phyloP scores from a whole-genome alignment of 2,888 invertebrate species.

The Syrphus vitripennis region DNA sequence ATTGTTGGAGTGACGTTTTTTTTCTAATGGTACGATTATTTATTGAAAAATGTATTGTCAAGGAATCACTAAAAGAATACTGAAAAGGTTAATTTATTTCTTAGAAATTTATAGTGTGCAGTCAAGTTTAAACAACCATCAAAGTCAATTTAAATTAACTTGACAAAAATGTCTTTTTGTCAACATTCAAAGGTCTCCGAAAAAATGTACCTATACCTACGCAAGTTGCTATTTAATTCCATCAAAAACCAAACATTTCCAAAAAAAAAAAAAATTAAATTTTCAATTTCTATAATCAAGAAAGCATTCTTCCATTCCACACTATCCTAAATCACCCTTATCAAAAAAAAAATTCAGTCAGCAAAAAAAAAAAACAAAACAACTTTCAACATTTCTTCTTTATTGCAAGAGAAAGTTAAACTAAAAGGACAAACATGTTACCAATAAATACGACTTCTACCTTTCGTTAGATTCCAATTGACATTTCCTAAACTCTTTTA shows the following conservation, averaged over 20 bases:
- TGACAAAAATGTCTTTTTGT: not conserved
- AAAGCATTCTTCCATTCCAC: not conserved
- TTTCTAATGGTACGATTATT: too few relatives aligned
- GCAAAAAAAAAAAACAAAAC: conserved; percentile 3
- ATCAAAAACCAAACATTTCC: not conserved
- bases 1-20: too few relatives aligned
- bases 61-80: too few relatives aligned
- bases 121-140: not conserved
- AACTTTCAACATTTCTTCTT: conserved; percentile 5
- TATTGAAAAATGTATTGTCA: too few relatives aligned
- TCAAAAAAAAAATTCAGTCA: conserved; percentile 62
- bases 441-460: conserved; percentile 19
- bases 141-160: not conserved
- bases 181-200: not conserved
- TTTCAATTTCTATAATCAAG: conserved; percentile 11
- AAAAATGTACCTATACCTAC: not conserved
- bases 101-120: not conserved
- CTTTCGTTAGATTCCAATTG: conserved; percentile 38
- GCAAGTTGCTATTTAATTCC: not conserved
- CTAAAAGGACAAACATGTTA: conserved; percentile 4
- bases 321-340: conserved; percentile 46
- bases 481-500: conserved; percentile 70
- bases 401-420: not conserved
- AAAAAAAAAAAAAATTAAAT: not conserved
- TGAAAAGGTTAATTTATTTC: not conserved